Percentiles rank a stretch among this genome's conserved stretches.
These are phyloP conservation scores for Dryobota labecula DNA, from an alignment of 2,888 invertebrate genomes.

Conservation along the genomic window DNA sequence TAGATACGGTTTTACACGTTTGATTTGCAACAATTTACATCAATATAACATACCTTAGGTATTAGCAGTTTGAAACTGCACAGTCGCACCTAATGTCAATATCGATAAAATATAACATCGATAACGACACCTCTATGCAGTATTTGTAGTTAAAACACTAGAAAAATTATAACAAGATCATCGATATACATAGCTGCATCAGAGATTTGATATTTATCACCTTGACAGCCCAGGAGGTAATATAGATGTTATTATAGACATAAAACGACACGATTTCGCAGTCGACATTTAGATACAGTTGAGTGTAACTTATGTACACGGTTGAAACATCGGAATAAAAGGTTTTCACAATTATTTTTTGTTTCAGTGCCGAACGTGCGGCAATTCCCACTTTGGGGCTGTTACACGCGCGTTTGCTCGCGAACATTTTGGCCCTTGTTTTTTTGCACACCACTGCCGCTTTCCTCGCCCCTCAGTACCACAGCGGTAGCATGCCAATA, in stretches of 20 bases:
- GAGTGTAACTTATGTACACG: not conserved
- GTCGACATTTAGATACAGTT: constrained; percentile 19
- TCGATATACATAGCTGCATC: not conserved
- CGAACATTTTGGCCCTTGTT: not conserved
- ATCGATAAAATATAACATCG: constrained; percentile 27
- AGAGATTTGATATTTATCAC: constrained; percentile 1
- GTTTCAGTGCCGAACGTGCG: not conserved
- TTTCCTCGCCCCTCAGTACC: not conserved
- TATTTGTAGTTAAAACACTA: constrained; percentile 6
- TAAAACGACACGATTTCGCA: constrained; percentile 5
- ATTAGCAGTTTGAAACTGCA: constrained; percentile 17
- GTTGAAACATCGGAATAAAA: constrained; percentile 1
- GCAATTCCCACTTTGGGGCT: not conserved
- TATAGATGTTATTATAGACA: not conserved
- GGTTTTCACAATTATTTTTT: constrained; percentile 2
- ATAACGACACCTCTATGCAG: constrained; percentile 5
- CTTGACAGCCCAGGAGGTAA: not conserved
- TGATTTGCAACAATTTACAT: constrained; percentile 9
- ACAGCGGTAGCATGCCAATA: not conserved
- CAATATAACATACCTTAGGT: constrained; percentile 4
- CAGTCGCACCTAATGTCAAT: constrained; percentile 13
- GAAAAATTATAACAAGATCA: constrained; percentile 2
- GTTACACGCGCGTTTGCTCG: constrained; percentile 8
- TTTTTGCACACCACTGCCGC: not conserved
- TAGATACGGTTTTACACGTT: not conserved